Base-by-base conservation (phyloP, 2,888 invertebrate species). In the Scaptodrosophila latifasciaeformis region DNA sequence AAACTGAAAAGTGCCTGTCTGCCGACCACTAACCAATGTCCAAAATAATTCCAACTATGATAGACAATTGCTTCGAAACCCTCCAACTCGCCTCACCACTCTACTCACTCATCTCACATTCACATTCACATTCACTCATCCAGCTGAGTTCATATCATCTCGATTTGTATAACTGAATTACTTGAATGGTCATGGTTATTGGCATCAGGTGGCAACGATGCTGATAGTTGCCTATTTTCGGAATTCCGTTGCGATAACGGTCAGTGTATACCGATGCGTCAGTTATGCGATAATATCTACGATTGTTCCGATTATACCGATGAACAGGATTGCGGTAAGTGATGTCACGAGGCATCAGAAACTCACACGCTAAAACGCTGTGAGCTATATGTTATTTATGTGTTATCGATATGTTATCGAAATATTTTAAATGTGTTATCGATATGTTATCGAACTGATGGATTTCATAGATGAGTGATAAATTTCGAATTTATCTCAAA, bases 291-390 rank as follows among this genome's bases (percentile, higher is more conserved):
- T 86, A 88, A 89, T 46, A 87, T 86, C 54, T 88, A 89, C 71
- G 92, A 93, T 88, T 93, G 93, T 84, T 86, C 86, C 69, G 93
- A 94, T 88, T 88, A 90, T 83, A 91, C 92, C 31, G 94, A 94
- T 84, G 94, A 94, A 87, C 88, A 89, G 74, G 89, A 90, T 83
- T 94, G 93, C 89, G 90, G 92, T 92, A 92, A 92, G 92, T 91
- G 49, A 35, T 53, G 2, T n/a, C n/a, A n/a, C n/a, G n/a, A n/a
- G n/a, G n/a, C n/a, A n/a, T n/a, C n/a, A n/a, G n/a, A n/a, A n/a
- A n/a, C n/a, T n/a, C n/a, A n/a, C n/a, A n/a, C n/a, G n/a, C n/a
- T n/a, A n/a, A n/a, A n/a, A n/a, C n/a, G n/a, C n/a, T n/a, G n/a
- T n/a, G n/a, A n/a, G n/a, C n/a, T n/a, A n/a, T n/a, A n/a, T n/a